Base-by-base conservation (phyloP, 2,888 invertebrate species). In the Augochlorella aurata region DNA sequence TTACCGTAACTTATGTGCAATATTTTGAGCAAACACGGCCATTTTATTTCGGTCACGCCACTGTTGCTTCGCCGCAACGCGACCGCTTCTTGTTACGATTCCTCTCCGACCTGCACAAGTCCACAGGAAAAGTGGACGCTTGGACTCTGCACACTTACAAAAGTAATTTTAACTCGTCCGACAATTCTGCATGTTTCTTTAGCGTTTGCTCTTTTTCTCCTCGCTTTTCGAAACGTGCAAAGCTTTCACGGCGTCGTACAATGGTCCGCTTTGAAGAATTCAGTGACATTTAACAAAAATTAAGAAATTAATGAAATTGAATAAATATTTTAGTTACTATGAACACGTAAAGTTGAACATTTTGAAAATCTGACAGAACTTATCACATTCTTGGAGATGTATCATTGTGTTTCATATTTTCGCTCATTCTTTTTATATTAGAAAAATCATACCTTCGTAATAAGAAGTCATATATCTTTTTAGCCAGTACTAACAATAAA, bases 1-100 rank as follows among this genome's bases (percentile, higher is more conserved):
- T 87, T 85, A 85, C 79, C 74, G 75, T 79, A 87, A 86, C 82
- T 87, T 84, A 68, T 74, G 84, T 77, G 75, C 75, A 54, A 80
- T 85, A 84, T 76, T 84, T 88, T 75, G 65, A 68, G 80, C 76
- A 81, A 74, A 75, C 81, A 68, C 38, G 58, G 45, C 21, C 24
- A 79, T 81, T 82, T 82, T 84, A 74, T 79, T 78, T 63, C 54
- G 63, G 52, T 50, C 67, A 52, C 61, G n/a, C 7, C n/a, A 69
- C 70, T 9, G 49, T 16, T 69, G 73, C 63, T 52, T 61, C 49
- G 38, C 9, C 29, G 16, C 38, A 10, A 45, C n/a, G 29, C 3
- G 16, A 3, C 50, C 14, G 14, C n/a, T 68, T 47, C 50, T 47
- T 47, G 47, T 16, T 9, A 1, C 10, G 21, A 12, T 14, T 21